Conservation (phyloP, 2,113 vertebrate genomes). For the Phodopus roborovskii region DNA sequence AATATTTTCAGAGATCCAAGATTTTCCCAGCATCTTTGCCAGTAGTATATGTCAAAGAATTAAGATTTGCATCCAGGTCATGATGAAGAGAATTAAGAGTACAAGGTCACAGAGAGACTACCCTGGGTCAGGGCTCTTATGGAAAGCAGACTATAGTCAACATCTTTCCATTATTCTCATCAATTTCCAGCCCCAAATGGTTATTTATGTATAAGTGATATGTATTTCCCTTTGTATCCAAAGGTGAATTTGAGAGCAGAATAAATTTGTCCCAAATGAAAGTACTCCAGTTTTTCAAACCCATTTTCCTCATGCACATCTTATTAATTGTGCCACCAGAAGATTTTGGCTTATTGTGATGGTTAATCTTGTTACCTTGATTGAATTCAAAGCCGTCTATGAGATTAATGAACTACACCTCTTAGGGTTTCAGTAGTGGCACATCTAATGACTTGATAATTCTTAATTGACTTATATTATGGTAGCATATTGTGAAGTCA, state of each 20-base stretch:
- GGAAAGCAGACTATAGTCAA: neutral
- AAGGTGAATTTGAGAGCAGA: conserved; percentile 29
- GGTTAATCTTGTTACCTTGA: neutral
- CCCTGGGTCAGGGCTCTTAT: neutral
- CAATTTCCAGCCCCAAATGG: neutral
- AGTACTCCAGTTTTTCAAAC: conserved; percentile 21
- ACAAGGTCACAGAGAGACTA: neutral
- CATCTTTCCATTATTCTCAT: neutral
- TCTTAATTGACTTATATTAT: neutral
- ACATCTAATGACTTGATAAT: neutral
- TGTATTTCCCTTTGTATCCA: neutral
- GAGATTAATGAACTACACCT: neutral
- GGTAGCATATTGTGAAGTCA: neutral
- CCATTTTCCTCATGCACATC: neutral
- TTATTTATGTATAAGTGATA: neutral
- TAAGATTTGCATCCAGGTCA: neutral
- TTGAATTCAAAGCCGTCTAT: neutral
- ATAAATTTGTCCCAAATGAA: conserved; percentile 24
- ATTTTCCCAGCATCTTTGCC: neutral
- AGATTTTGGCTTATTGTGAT: neutral
- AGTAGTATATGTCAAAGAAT: neutral
- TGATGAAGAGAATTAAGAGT: neutral
- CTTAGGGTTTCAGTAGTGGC: neutral
- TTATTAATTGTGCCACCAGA: neutral
- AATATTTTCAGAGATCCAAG: neutral